Conservation (phyloP, 2,113 vertebrate genomes). For the Psammodynastes pulverulentus region DNA sequence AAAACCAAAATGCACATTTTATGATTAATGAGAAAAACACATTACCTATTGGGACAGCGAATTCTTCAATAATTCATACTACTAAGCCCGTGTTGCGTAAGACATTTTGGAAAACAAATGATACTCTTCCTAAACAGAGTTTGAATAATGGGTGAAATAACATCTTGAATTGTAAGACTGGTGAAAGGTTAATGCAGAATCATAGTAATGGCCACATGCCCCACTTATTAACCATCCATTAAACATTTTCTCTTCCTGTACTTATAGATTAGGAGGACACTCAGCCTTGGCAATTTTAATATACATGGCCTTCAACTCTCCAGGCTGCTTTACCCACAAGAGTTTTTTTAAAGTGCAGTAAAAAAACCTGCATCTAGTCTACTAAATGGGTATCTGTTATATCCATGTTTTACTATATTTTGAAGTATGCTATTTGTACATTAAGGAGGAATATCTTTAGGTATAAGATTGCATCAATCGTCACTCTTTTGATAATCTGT, state of each 20-base stretch:
- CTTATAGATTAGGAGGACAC: background rate
- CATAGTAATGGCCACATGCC: background rate
- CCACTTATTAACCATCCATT: no score
- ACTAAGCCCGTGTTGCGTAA: background rate
- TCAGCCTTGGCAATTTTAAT: background rate
- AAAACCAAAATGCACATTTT: background rate
- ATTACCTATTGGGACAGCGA: background rate
- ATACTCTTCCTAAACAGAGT: background rate
- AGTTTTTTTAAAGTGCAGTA: background rate
- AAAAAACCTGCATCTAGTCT: background rate
- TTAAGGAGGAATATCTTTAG: background rate
- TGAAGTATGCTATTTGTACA: background rate
- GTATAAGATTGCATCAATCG: background rate
- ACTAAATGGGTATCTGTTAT: background rate
- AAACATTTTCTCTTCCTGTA: background rate
- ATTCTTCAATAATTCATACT: background rate
- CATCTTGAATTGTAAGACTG: background rate
- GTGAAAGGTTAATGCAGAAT: background rate
- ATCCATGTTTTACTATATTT: background rate
- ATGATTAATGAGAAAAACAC: background rate
- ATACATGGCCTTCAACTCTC: background rate
- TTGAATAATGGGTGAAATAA: background rate
- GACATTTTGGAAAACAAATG: background rate
- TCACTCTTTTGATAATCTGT: background rate
- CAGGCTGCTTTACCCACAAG: background rate